A percentile compares a stretch with the other conserved stretches of the same genome.
These are phyloP conservation scores for Eumacrocentrus americanus DNA, from an alignment of 2,888 invertebrate genomes.

Conservation along the genomic window DNA sequence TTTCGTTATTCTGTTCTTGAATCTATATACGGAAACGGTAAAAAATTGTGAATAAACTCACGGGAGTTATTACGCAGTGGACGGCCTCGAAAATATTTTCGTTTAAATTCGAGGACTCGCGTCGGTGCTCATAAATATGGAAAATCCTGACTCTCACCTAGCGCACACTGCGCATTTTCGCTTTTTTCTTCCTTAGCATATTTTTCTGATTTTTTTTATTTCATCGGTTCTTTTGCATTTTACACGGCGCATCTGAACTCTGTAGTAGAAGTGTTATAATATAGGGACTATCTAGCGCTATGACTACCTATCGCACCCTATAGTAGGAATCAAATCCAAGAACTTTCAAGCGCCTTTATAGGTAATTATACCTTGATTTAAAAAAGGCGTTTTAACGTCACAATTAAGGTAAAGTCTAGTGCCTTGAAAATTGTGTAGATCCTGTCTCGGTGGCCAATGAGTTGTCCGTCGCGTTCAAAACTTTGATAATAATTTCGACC, in stretches of 20 bases:
- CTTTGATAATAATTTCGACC: no score
- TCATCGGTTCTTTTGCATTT: background rate
- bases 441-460: no score
- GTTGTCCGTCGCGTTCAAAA: no score
- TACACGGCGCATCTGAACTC: no score
- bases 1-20: background rate
- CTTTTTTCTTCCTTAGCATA: conserved; percentile 26
- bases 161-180: background rate
- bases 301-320: no score
- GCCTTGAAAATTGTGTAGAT: no score
- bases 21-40: background rate
- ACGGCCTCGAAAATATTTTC: conserved; percentile 26
- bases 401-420: no score
- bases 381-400: no score
- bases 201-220: conserved; percentile 30
- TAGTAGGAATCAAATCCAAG: no score
- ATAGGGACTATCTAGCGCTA: no score
- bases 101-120: conserved; percentile 24
- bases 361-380: no score
- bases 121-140: conserved; percentile 27
- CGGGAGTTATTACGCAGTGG: conserved; percentile 21
- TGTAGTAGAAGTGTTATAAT: background rate
- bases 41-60: conserved; percentile 19
- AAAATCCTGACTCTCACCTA: conserved; percentile 15
- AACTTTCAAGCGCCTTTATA: no score